Base-by-base conservation (phyloP, 2,888 invertebrate genomes). In the Caenorhabditis panamensis region DNA sequence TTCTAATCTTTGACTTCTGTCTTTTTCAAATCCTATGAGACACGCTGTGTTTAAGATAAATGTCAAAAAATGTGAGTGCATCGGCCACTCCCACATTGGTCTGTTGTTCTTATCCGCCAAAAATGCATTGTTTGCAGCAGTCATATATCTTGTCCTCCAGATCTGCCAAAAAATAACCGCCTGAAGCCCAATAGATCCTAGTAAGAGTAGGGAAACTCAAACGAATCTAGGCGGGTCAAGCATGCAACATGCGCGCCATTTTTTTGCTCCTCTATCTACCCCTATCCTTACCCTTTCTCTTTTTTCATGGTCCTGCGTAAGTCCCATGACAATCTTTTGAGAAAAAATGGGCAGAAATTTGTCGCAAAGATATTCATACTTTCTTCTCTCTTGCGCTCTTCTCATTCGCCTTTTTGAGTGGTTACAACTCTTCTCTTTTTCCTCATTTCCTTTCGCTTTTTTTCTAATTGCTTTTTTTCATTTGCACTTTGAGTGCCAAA, bases 141-240 rank as follows among this genome's bases (percentile, higher is more conserved):
- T 18, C 47, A 71, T 72, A 56, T 49, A 56, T 71, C 62, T 71
- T 63, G 62, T 72, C 49, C 36, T 56, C 37, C 63, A 58, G 56
- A 72, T 72, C 63, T 63, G 72, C 58, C 63, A 62, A 54, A 72
- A 63, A 72, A 72, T 63, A 49, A 63, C 41, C 72, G 56, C 36
- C 37, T 20, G 22, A 20, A 11, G 26, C 59, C 36, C 51, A 26
- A 61, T 18, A 13, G 13, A 41, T 41, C 13, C 41, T 18, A 36
- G 36, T 26, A 47, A 56, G 59, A 59, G 47, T 56, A 16, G n/a
- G 24, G 41, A 56, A 58, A 64, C 64, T 73, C 64, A 66, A 66
- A 66, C 73, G 64, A 73, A 64, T 64, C 73, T 73, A 64, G 47
- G 41, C 59, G 37, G 56, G 72, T 72, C 63, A 63, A 72, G 51